Conservation (phyloP, 2,888 invertebrate genomes). For the Rhopalosiphum nymphaeae region DNA sequence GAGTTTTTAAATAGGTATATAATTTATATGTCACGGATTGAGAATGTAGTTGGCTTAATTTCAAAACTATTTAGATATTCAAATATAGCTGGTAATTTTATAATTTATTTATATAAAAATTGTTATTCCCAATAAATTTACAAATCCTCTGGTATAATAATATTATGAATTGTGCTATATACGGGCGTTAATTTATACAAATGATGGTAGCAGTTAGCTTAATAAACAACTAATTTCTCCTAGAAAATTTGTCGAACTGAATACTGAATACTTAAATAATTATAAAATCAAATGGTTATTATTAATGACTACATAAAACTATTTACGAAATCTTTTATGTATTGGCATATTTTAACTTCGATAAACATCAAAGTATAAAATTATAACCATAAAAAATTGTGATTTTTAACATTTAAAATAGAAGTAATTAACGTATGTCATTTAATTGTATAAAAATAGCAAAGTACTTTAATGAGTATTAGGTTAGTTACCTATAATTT, state of each 20-base stretch:
- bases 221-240: not conserved
- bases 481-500: not conserved
- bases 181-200: not conserved
- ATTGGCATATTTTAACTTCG: not conserved
- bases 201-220: not conserved
- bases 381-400: not conserved
- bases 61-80: not conserved
- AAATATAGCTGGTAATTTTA: not conserved
- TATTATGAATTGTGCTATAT: not conserved
- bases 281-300: not conserved
- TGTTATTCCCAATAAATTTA: not conserved
- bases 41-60: not conserved
- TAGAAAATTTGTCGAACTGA: not conserved
- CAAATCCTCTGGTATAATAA: not conserved
- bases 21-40: not conserved
- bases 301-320: not conserved
- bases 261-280: not conserved
- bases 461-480: not conserved
- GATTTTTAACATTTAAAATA: not conserved
- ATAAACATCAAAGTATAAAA: not conserved
- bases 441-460: not conserved
- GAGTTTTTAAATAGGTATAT: not conserved
- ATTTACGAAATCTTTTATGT: not conserved
- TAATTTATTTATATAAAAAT: not conserved
- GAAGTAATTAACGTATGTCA: not conserved